Evolutionary conservation across 2,888 invertebrate species (phyloP), one percentile per base, ranked within the genome.

Genomic region (Kryphioiulus occultus): DNA sequence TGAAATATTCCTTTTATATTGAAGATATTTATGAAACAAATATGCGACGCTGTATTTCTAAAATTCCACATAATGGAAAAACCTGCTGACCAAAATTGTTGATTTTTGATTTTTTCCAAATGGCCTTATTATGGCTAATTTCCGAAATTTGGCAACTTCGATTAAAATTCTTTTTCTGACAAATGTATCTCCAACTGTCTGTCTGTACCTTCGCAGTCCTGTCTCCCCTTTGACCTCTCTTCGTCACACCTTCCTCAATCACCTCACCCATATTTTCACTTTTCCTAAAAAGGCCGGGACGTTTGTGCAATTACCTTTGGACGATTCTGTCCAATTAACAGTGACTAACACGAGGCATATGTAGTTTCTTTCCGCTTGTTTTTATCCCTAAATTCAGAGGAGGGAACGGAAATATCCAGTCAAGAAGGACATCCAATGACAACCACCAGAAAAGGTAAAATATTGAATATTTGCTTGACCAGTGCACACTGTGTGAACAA

Each of bases 311-410:
- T 88, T 89, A 86, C 35, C 78, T 42, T n/a, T 32, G 88, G 89
- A 86, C 87, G 83, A 47, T 86, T 86, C 42, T 78, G 89, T 90
- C 89, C 89, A 91, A 92, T 92, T 92, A 89, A 90, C 89, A 88
- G 89, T 88, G 88, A 85, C 89, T 89, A 88, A 90, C 89, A 89
- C 86, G 88, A 89, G 89, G 90, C 90, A 91, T 92, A 94, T 94
- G 93, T 94, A 94, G 94, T 94, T 92, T 94, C 93, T 93, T 93
- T 94, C 94, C 94, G 93, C 93, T 93, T 94, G 93, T 94, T 95
- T 93, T 93, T 94, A 94, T 95, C 94, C 94, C 95, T 96, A 94
- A 95, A 95, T 93, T 94, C 95, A 95, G 95, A 95, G 93, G 95
- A 94, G 53, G 90, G 90, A 89, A 89, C 90, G 88, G 90, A 89